Evolutionary conservation across 2,113 vertebrate genomes (phyloP).

Genomic region (Phalacrocorax pelagicus): DNA sequence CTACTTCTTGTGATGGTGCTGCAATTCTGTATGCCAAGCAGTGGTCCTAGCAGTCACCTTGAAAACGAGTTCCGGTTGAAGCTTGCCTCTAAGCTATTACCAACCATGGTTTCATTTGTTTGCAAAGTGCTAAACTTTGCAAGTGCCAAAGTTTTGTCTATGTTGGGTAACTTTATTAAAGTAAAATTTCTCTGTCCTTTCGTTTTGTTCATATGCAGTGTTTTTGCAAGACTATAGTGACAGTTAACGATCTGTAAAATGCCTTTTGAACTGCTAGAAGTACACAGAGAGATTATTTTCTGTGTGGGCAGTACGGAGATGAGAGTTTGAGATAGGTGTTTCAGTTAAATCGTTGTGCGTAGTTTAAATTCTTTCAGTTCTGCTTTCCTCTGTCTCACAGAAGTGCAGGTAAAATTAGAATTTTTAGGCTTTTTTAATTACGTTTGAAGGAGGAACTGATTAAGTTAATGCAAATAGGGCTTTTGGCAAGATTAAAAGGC

Average conservation of each 20-base stretch:
- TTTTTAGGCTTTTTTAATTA: background rate
- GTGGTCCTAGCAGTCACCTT: background rate
- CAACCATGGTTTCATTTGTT: background rate
- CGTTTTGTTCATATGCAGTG: background rate
- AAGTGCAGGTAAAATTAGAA: background rate
- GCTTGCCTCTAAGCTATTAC: background rate
- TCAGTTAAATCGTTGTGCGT: background rate
- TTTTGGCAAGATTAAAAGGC: background rate
- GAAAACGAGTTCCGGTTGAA: background rate
- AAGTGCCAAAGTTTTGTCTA: rapidly evolving
- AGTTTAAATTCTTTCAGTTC: background rate
- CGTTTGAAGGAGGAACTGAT: background rate
- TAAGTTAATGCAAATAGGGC: background rate
- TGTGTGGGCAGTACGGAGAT: background rate
- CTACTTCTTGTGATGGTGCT: background rate
- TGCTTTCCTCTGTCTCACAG: background rate
- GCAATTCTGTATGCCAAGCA: background rate
- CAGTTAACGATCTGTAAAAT: background rate
- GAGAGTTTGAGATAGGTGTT: background rate
- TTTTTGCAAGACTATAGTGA: background rate
- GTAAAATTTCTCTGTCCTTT: background rate
- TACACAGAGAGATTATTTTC: background rate
- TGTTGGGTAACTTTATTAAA: background rate
- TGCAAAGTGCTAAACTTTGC: background rate
- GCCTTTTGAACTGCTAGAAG: background rate